Evolutionary conservation across 2,113 vertebrate species (phyloP), one percentile per base, ranked within the genome.

Genomic region (Falco punctatus): DNA sequence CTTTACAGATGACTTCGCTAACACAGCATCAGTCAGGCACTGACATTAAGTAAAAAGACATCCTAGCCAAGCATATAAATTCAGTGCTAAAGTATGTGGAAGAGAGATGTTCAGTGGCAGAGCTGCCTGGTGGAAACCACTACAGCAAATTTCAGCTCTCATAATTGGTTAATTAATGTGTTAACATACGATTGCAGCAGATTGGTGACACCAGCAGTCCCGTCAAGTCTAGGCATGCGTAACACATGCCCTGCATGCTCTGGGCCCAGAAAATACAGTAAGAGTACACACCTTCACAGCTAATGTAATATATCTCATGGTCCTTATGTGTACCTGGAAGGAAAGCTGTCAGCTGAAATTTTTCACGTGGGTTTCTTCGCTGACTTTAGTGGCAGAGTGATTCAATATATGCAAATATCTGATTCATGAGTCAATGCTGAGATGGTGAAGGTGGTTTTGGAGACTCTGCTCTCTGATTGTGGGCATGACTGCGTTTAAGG

Each of bases 121-220:
- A 78, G n/a, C 49, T 90, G 69, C 77, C 46, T 90, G 61, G 78
- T 57, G 54, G 84, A 97, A 93, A 88, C 46, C 33, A 49, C 67
- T 84, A 61, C 38, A 71, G 84, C 46, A 87, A 87, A 84, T 88
- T 94, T 87, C 48, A 89, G 33, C 44, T 78, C 82, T 94, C 72
- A 42, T n/a, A 66, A 97, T 81, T 84, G 93, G 96, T 94, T 96
- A 94, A 96, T 96, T 95, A 97, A 93, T 42, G 57, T 28, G 58
- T 64, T 94, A 79, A 86, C 44, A 54, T 70, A 75, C 0, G 10
- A 82, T 40, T 86, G 79, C 30, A 88, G 79, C 91, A 96, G 73
- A 80, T 58, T 23, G 48, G 67, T 1, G 3, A 95, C n/a, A 79
- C 71, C 38, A 77, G 83, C 21, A 15, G 61, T 75, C 54, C 52